Evolutionary conservation across 1,140 invertebrate genomes (phyloP).

Genomic region (Aphis gossypii): DNA sequence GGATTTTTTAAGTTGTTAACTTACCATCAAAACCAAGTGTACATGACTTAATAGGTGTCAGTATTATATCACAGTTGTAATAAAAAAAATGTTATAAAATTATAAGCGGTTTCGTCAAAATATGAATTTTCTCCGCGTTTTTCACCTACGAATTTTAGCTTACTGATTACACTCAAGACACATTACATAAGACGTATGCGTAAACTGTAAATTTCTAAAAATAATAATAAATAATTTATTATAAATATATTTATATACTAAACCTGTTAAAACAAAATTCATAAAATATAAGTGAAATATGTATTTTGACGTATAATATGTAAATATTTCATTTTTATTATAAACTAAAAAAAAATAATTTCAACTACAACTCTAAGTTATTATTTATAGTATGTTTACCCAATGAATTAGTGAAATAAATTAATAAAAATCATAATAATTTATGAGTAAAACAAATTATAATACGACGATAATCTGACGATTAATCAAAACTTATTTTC

Average conservation of each 20-base stretch:
- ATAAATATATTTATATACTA: neutral
- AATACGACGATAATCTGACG: neutral
- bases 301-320: neutral
- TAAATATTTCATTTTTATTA: slow-evolving; percentile 16
- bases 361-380: neutral
- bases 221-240: neutral
- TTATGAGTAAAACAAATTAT: neutral
- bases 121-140: neutral
- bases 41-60: neutral
- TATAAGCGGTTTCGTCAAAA: neutral
- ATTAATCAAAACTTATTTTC: slow-evolving; percentile 15
- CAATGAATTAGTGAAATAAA: neutral
- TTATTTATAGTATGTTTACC: slow-evolving; percentile 6
- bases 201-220: neutral
- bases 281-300: neutral
- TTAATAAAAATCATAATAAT: neutral
- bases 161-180: neutral
- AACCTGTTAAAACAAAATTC: neutral
- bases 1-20: too few species aligned
- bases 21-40: neutral
- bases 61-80: neutral
- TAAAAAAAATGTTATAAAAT: neutral
- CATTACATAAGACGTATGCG: neutral
- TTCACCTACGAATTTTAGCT: too few species aligned
- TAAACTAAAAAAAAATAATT: neutral